Percentiles rank a stretch among this genome's conserved stretches.
These are phyloP conservation scores for Micrasema longulum DNA, from an alignment of 1,140 invertebrate species.

Conservation along the genomic window DNA sequence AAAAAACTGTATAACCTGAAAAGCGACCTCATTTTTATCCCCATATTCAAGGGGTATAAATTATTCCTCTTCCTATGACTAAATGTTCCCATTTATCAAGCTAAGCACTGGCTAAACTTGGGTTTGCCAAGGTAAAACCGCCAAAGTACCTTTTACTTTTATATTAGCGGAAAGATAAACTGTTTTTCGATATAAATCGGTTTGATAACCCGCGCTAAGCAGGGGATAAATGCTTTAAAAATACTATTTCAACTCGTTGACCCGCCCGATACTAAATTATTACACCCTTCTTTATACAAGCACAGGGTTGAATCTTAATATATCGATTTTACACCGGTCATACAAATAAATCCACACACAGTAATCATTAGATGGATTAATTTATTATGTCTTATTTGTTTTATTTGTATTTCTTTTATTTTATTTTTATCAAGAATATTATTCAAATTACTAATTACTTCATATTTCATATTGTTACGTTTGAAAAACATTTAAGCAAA, in stretches of 20 bases:
- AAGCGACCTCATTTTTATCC: neutral
- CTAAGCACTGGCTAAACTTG: neutral
- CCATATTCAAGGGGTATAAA: neutral
- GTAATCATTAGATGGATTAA: too few species aligned
- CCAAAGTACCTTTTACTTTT: neutral
- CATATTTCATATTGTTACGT: too few species aligned
- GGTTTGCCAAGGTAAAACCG: neutral
- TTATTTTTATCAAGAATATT: too few species aligned
- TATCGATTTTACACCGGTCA: too few species aligned
- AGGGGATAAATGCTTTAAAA: constrained; percentile 1
- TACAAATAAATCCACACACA: too few species aligned
- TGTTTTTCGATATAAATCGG: constrained; percentile 30
- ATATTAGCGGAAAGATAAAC: constrained; percentile 10
- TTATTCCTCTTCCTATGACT: neutral
- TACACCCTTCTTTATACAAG: neutral
- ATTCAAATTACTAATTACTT: too few species aligned
- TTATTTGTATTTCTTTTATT: too few species aligned
- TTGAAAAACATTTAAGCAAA: too few species aligned
- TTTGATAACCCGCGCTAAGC: neutral
- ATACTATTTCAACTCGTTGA: neutral
- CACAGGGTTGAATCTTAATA: too few species aligned
- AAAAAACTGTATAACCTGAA: neutral
- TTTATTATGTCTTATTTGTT: too few species aligned
- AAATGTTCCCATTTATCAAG: neutral
- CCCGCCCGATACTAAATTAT: constrained; percentile 21